These are phyloP conservation scores for Arion vulgaris DNA, from an alignment of 1,140 invertebrate genomes.

Conservation along the genomic window DNA sequence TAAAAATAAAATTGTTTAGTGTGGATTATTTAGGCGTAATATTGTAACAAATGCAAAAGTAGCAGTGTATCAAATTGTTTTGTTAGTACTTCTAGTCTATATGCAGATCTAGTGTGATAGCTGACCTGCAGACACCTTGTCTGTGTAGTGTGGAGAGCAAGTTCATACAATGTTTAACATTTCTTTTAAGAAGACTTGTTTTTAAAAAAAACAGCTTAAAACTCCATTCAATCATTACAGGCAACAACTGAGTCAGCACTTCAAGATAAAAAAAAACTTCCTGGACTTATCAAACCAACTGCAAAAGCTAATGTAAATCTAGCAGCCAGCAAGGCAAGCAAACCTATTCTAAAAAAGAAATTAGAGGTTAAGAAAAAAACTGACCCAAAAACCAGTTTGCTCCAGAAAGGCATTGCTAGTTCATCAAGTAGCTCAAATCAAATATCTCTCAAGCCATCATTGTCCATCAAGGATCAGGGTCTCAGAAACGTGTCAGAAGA, in stretches of 20 bases:
- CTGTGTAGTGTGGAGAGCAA: no score
- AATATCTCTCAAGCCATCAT: not conserved
- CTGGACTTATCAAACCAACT: conserved; percentile 3
- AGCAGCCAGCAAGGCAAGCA: conserved; percentile 8
- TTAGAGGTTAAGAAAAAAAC: conserved; percentile 27
- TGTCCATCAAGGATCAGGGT: not conserved
- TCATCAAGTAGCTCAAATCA: not conserved
- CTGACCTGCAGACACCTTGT: no score
- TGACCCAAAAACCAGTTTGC: not conserved
- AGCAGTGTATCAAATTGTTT: no score
- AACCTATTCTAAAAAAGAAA: conserved; percentile 43
- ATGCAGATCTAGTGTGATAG: no score
- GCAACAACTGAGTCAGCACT: conserved; percentile 40
- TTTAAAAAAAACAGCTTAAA: no score
- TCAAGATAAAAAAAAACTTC: conserved; percentile 29
- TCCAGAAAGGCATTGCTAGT: not conserved
- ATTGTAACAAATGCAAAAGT: no score
- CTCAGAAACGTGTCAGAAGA: not conserved
- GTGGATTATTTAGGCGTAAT: no score
- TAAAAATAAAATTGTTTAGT: not conserved
- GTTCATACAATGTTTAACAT: no score
- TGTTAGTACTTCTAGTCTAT: no score
- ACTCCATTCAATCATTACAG: conserved; percentile 21
- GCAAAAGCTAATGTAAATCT: not conserved
- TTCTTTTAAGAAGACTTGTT: no score